Percentiles rank a stretch among this genome's conserved stretches.
These are phyloP conservation scores for Stichodactyla helianthus DNA, from an alignment of 64 coral and sea anemone genomes.

Conservation along the genomic window DNA sequence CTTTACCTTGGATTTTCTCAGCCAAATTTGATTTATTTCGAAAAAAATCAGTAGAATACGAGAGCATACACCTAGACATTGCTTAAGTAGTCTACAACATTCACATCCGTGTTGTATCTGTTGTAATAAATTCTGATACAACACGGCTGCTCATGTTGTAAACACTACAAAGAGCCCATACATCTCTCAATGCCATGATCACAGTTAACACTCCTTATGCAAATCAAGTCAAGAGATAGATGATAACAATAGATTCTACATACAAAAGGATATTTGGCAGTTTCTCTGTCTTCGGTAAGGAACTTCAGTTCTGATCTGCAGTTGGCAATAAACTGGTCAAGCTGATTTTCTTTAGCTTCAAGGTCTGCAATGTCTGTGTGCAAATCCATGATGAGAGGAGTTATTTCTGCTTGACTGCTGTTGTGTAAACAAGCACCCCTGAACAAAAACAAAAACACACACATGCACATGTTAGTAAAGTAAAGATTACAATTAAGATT, in stretches of 20 bases:
- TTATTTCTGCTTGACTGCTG: conserved; percentile 46
- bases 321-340: conserved; percentile 73
- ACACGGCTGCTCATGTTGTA: too few relatives aligned
- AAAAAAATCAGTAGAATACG: too few relatives aligned
- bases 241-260: neutral
- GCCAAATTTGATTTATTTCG: too few relatives aligned
- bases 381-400: conserved; percentile 76
- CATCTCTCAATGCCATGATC: neutral
- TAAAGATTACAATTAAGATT: neutral
- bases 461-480: neutral
- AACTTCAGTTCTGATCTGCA: conserved; percentile 76
- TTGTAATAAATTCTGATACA: too few relatives aligned
- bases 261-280: conserved; percentile 93
- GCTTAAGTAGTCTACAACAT: too few relatives aligned
- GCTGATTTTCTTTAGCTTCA: conserved; percentile 79
- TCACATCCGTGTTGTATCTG: too few relatives aligned
- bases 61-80: too few relatives aligned
- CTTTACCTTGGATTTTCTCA: too few relatives aligned
- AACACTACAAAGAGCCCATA: too few relatives aligned
- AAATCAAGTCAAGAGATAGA: neutral
- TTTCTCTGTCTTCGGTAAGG: conserved; percentile 77
- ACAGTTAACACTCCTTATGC: neutral
- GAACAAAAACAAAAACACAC: neutral
- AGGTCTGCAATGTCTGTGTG: conserved; percentile 98
- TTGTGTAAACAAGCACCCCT: conserved; percentile 44